phyloP scores from a whole-genome alignment of 2,888 invertebrate species.

The Cephus runcator region DNA sequence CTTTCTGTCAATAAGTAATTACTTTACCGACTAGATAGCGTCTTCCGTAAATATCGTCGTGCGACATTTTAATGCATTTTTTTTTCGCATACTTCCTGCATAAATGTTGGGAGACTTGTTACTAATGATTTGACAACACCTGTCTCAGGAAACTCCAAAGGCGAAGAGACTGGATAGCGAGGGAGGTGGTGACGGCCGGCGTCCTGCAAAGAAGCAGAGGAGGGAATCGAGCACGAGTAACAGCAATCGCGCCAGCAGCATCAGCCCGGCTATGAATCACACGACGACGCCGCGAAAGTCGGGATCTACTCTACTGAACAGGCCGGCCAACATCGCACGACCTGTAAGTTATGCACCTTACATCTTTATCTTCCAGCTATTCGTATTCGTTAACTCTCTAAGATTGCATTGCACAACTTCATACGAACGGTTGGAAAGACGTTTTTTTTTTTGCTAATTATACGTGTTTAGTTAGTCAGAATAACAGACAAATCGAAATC shows the following conservation, averaged over 20 bases:
- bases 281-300: slow-evolving; percentile 71
- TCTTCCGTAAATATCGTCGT: background rate
- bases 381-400: background rate
- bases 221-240: slow-evolving; percentile 66
- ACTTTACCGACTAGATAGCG: background rate
- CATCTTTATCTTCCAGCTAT: background rate
- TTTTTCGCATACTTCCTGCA: no score
- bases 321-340: slow-evolving; percentile 75
- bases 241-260: slow-evolving; percentile 64
- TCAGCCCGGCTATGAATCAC: slow-evolving; percentile 66
- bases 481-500: background rate
- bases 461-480: background rate
- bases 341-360: slow-evolving; percentile 71
- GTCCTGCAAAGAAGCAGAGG: slow-evolving; percentile 60
- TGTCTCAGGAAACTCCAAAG: slow-evolving; percentile 58
- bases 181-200: slow-evolving; percentile 44
- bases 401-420: background rate
- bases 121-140: background rate
- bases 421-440: background rate
- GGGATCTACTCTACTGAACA: slow-evolving; percentile 70
- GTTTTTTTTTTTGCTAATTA: background rate
- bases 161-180: slow-evolving; percentile 55
- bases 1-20: slow-evolving; percentile 2
- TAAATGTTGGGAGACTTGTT: background rate
- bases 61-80: background rate